Conservation (phyloP, 2,888 invertebrate genomes). For the Hirudinaria manillensis region DNA sequence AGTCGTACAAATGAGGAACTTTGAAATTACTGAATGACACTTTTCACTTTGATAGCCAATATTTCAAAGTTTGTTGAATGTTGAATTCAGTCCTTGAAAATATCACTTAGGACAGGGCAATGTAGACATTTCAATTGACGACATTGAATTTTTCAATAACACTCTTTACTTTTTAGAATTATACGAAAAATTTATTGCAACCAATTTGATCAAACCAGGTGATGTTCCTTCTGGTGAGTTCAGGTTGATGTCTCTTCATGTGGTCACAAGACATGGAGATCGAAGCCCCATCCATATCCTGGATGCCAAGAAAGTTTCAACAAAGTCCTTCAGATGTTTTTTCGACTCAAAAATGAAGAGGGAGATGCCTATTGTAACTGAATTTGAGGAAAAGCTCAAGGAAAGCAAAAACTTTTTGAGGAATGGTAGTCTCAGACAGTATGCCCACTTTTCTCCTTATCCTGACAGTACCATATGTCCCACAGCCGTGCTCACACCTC, state of each 20-base stretch:
- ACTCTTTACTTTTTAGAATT: too few species aligned
- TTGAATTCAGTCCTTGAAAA: not conserved
- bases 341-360: constrained; percentile 6
- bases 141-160: too few species aligned
- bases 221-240: constrained; percentile 36
- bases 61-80: not conserved
- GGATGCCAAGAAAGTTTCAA: constrained; percentile 5
- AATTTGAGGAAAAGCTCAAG: constrained; percentile 30
- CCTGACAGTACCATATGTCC: constrained; percentile 60
- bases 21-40: too few species aligned
- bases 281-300: constrained; percentile 70
- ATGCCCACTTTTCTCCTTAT: constrained; percentile 44
- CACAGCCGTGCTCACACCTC: constrained; percentile 75
- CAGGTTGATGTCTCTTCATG: constrained; percentile 43
- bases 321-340: constrained; percentile 19
- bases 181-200: too few species aligned
- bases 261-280: constrained; percentile 77
- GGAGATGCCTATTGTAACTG: constrained; percentile 31
- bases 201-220: constrained; percentile 19
- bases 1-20: too few species aligned
- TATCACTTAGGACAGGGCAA: too few species aligned
- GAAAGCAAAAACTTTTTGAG: constrained; percentile 6
- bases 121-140: too few species aligned
- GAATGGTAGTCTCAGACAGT: constrained; percentile 35
- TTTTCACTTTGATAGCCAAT: too few species aligned